Evolutionary conservation across 1,140 invertebrate species (phyloP).

Genomic region (Thalassaphorura encarpata): DNA sequence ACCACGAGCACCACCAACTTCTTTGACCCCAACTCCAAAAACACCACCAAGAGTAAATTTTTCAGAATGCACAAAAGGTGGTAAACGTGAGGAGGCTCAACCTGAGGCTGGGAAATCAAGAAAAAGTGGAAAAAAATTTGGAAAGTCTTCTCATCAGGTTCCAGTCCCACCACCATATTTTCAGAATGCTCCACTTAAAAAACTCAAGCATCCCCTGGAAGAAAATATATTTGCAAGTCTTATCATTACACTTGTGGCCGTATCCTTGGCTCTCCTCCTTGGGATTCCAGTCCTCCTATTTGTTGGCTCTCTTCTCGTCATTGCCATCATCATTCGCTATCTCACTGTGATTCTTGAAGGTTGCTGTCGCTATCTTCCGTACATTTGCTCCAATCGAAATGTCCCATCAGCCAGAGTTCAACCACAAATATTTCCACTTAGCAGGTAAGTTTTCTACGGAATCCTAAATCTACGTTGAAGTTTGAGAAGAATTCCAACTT

Average conservation of each 20-base stretch:
- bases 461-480: too few relatives aligned
- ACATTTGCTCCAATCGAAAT: slow-evolving; percentile 33
- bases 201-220: slow-evolving; percentile 41
- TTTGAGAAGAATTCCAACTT: too few relatives aligned
- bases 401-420: slow-evolving; percentile 1
- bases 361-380: slow-evolving; percentile 33
- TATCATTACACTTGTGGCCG: slow-evolving; percentile 36
- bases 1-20: not conserved
- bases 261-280: slow-evolving; percentile 39
- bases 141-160: too few relatives aligned
- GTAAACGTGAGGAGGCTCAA: not conserved
- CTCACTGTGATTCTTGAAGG: slow-evolving; percentile 26
- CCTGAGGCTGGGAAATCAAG: not conserved
- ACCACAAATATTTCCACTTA: slow-evolving; percentile 19
- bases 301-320: slow-evolving; percentile 30
- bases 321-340: slow-evolving; percentile 31
- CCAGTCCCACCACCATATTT: slow-evolving; percentile 4
- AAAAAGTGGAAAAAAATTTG: not conserved
- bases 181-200: slow-evolving; percentile 11
- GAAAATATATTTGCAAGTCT: slow-evolving; percentile 39
- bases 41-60: too few relatives aligned
- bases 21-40: not conserved
- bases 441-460: too few relatives aligned
- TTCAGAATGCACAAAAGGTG: too few relatives aligned
- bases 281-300: slow-evolving; percentile 37